phyloP scores from a whole-genome alignment of 2,113 vertebrate species.

The Nanorana parkeri region DNA sequence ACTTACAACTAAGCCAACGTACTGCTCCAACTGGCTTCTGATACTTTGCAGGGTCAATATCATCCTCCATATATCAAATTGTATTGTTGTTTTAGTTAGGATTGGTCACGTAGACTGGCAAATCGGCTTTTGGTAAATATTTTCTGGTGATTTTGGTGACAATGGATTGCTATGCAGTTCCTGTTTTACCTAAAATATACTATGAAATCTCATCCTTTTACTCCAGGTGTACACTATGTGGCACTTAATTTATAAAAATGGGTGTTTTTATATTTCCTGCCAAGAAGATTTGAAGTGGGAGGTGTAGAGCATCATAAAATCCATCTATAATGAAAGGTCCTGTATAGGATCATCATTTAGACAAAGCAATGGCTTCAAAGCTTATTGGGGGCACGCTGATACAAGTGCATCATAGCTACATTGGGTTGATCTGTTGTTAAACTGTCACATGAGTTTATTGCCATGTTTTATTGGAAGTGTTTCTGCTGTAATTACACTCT shows the following conservation, averaged over 20 bases:
- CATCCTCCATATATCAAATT: too few relatives aligned
- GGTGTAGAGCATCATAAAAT: slow-evolving; percentile 27
- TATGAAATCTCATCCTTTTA: too few relatives aligned
- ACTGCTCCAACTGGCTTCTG: too few relatives aligned
- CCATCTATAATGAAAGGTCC: neutral
- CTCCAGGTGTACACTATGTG: too few relatives aligned
- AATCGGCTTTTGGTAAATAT: neutral
- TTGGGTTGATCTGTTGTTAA: slow-evolving; percentile 45
- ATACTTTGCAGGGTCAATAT: too few relatives aligned
- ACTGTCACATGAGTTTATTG: slow-evolving; percentile 40
- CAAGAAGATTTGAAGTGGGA: slow-evolving; percentile 10
- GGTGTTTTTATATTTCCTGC: neutral
- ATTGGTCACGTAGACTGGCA: neutral
- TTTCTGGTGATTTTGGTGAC: neutral
- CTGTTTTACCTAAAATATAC: too few relatives aligned
- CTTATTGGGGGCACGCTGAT: slow-evolving; percentile 22
- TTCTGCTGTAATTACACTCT: slow-evolving; percentile 44
- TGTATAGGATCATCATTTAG: neutral
- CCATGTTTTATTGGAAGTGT: slow-evolving; percentile 34
- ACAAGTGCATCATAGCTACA: slow-evolving; percentile 1
- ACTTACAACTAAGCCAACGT: too few relatives aligned
- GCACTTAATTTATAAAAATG: neutral
- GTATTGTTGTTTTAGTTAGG: too few relatives aligned
- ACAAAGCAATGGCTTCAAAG: slow-evolving; percentile 15
- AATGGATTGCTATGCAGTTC: too few relatives aligned